phyloP scores from a whole-genome alignment of 2,113 vertebrate species.

The Cricetomys ansorgei region DNA sequence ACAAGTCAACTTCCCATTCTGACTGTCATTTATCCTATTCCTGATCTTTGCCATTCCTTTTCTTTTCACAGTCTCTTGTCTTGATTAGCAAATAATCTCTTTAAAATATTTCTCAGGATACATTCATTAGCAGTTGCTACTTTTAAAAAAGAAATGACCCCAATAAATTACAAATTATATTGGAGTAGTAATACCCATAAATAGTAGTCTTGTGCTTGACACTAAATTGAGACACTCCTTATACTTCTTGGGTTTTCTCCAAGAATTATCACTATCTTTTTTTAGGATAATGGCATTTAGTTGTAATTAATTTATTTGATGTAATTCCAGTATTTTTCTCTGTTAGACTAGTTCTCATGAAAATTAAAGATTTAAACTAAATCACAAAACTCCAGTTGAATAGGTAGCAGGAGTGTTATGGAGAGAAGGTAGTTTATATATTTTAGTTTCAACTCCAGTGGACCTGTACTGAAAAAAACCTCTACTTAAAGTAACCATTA shows the following conservation, averaged over 20 bases:
- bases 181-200: neutral
- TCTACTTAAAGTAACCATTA: neutral
- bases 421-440: neutral
- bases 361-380: constrained; percentile 9
- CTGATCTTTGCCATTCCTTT: neutral
- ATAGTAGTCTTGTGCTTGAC: neutral
- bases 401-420: neutral
- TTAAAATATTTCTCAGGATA: constrained; percentile 15
- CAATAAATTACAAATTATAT: neutral
- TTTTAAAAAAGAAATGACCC: neutral
- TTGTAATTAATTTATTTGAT: neutral
- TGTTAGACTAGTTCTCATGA: neutral
- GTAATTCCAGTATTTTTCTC: neutral
- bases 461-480: neutral
- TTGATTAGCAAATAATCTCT: constrained; percentile 8
- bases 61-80: neutral
- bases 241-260: neutral
- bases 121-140: neutral
- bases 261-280: constrained; percentile 8
- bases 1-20: neutral
- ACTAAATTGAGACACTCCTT: neutral
- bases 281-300: neutral
- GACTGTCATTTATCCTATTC: neutral
- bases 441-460: constrained; percentile 23
- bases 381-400: neutral